phyloP scores from a whole-genome alignment of 2,113 vertebrate genomes.

The Hoplias malabaricus region DNA sequence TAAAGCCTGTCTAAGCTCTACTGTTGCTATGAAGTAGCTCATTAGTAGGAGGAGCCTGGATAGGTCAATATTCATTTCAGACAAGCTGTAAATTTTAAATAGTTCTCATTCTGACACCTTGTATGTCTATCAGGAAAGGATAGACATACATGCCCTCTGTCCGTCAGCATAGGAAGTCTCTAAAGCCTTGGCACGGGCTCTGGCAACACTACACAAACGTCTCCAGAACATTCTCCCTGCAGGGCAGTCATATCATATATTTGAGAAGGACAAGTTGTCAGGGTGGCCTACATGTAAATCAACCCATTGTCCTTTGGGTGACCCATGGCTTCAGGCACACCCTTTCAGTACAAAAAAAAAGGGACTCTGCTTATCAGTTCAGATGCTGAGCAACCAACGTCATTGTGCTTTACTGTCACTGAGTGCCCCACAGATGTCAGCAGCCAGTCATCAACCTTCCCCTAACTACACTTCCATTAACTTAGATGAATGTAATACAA shows the following conservation, averaged over 20 bases:
- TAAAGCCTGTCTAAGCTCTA: neutral
- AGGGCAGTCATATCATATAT: constrained; percentile 8
- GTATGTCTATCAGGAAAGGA: neutral
- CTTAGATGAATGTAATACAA: constrained; percentile 26
- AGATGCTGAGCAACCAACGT: constrained; percentile 9
- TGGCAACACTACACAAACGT: constrained; percentile 17
- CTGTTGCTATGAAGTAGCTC: neutral
- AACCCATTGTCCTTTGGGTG: constrained; percentile 3
- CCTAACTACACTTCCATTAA: neutral
- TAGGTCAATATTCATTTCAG: neutral
- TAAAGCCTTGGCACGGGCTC: neutral
- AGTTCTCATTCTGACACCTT: neutral
- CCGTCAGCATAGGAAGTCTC: neutral
- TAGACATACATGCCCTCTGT: neutral
- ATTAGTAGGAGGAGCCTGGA: neutral
- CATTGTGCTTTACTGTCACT: constrained; percentile 28
- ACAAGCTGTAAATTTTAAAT: neutral
- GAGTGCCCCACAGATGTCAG: constrained; percentile 33
- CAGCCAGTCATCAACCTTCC: constrained; percentile 1
- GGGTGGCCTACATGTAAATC: constrained; percentile 1
- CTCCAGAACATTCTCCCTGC: constrained; percentile 21
- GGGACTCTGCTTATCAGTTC: constrained; percentile 19
- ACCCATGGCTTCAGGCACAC: constrained; percentile 2
- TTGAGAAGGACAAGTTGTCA: constrained; percentile 1
- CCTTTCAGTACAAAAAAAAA: constrained; percentile 14